Percentiles rank a stretch among this genome's conserved stretches.
Evolutionary conservation across 2,888 invertebrate species (phyloP).

Genomic region (Napeogenes inachia): DNA sequence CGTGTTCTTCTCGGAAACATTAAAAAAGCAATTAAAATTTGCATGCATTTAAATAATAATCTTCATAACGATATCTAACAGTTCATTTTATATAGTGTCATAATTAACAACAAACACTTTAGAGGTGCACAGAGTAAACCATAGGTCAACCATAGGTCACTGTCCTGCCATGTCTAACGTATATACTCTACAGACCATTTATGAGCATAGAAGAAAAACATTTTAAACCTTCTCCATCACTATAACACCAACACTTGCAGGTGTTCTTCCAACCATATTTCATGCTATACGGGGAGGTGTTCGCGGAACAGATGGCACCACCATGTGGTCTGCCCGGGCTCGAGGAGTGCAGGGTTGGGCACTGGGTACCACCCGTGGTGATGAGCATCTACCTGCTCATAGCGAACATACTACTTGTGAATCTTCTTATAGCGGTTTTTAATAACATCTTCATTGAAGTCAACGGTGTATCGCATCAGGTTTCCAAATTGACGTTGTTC

Average conservation of each 20-base stretch:
- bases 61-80: not conserved
- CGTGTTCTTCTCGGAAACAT: slow-evolving; percentile 10
- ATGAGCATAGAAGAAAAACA: not conserved
- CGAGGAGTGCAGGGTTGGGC: slow-evolving; percentile 87
- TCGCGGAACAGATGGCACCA: slow-evolving; percentile 97
- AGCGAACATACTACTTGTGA: slow-evolving; percentile 97
- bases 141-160: too few relatives aligned
- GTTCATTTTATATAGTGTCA: slow-evolving; percentile 9
- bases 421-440: slow-evolving; percentile 98
- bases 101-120: not conserved
- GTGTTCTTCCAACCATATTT: slow-evolving; percentile 98
- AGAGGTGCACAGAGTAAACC: too few relatives aligned
- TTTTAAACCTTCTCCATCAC: slow-evolving; percentile 22
- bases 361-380: slow-evolving; percentile 96
- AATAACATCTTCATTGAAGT: slow-evolving; percentile 98
- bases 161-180: not conserved
- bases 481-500: slow-evolving; percentile 55
- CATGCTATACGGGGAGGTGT: slow-evolving; percentile 99
- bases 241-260: slow-evolving; percentile 70
- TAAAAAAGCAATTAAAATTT: slow-evolving; percentile 15
- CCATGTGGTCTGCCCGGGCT: slow-evolving; percentile 88
- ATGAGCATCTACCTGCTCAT: slow-evolving; percentile 98
- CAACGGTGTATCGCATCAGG: slow-evolving; percentile 96
- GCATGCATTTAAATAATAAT: slow-evolving; percentile 6
- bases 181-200: too few relatives aligned